phyloP scores from a whole-genome alignment of 1,140 invertebrate genomes.

The Sitophilus oryzae region DNA sequence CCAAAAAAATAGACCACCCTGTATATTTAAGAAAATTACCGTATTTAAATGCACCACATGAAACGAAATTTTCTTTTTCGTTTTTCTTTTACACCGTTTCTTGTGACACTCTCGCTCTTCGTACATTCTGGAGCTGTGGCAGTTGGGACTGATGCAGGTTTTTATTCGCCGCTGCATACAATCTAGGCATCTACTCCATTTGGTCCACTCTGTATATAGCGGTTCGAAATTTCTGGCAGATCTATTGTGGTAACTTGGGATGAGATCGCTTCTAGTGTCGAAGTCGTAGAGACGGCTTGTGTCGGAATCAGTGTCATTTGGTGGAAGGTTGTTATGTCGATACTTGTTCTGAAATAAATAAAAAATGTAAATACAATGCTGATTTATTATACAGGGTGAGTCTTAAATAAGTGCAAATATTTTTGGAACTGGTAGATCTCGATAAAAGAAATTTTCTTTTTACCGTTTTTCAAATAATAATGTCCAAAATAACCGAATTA shows the following conservation, averaged over 20 bases:
- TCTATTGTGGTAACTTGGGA: neutral
- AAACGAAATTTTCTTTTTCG: constrained; percentile 26
- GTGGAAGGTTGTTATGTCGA: no score
- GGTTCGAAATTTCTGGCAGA: neutral
- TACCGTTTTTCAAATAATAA: no score
- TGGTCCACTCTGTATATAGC: constrained; percentile 27
- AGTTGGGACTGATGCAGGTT: constrained; percentile 29
- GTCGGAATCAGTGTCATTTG: no score
- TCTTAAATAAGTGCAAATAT: no score
- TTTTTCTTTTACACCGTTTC: constrained; percentile 35
- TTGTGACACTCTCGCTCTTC: constrained; percentile 36
- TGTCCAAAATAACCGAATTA: no score
- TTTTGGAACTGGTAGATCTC: no score
- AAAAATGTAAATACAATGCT: no score
- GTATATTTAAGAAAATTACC: constrained; percentile 18
- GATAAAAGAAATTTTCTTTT: no score
- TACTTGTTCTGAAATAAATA: no score
- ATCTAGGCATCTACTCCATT: constrained; percentile 35
- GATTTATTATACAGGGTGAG: no score
- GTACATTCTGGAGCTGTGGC: constrained; percentile 31
- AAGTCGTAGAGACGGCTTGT: no score
- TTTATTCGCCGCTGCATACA: constrained; percentile 38
- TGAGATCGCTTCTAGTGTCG: neutral
- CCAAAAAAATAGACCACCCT: neutral
- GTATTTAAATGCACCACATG: constrained; percentile 32